Conservation (phyloP, 2,113 vertebrate genomes). For the Coregonus clupeaformis region DNA sequence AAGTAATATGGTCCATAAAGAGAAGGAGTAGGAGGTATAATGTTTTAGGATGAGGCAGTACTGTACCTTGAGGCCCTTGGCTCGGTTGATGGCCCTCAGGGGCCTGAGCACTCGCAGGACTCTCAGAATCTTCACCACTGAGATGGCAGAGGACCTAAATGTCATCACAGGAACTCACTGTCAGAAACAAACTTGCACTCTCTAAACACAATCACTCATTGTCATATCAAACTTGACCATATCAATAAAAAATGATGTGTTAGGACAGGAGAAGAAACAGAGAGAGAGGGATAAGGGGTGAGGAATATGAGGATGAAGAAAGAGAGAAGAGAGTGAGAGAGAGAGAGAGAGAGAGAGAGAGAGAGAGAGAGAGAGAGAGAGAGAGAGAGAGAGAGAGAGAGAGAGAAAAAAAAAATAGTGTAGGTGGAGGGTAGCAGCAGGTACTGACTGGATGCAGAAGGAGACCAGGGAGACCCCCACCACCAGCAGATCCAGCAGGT, state of each 20-base stretch:
- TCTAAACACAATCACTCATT: too few species aligned
- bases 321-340: neutral
- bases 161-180: conserved; percentile 10
- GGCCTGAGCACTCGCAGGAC: conserved; percentile 94
- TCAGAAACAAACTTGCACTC: neutral
- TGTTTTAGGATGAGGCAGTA: neutral
- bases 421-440: neutral
- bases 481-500: conserved; percentile 95
- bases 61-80: conserved; percentile 95
- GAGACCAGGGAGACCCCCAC: conserved; percentile 98
- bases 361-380: neutral
- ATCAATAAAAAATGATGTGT: too few species aligned
- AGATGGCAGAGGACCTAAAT: conserved; percentile 95
- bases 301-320: neutral
- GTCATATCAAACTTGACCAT: too few species aligned
- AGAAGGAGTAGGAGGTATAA: neutral
- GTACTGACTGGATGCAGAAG: conserved; percentile 97
- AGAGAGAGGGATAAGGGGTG: neutral
- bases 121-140: conserved; percentile 97
- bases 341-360: neutral
- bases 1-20: neutral
- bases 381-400: neutral
- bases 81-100: conserved; percentile 96
- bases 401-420: neutral
- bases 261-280: neutral